phyloP scores from a whole-genome alignment of 2,888 invertebrate genomes.

The Leucophenga montana region DNA sequence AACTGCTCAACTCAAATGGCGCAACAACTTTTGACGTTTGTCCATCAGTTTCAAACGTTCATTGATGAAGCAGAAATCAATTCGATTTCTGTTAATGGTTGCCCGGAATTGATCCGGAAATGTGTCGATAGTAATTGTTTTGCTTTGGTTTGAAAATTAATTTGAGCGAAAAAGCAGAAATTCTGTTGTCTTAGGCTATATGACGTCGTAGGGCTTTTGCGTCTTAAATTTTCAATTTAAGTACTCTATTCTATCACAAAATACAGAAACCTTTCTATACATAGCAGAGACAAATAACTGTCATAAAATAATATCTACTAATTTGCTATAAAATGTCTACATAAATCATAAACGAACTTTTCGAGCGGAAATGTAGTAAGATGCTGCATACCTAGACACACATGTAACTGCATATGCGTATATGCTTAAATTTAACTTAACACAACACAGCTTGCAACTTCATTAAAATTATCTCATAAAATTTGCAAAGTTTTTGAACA shows the following conservation, averaged over 20 bases:
- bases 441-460: conserved; percentile 55
- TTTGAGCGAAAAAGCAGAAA: conserved; percentile 29
- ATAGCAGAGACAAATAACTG: too few relatives aligned
- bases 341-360: neutral
- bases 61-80: conserved; percentile 53
- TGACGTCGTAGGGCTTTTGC: too few relatives aligned
- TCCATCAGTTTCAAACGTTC: neutral
- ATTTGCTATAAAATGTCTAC: conserved; percentile 6
- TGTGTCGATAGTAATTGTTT: conserved; percentile 50
- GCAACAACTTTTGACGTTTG: conserved; percentile 27
- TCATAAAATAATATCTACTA: neutral
- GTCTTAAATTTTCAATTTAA: too few relatives aligned
- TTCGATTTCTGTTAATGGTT: conserved; percentile 39
- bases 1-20: conserved; percentile 6
- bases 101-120: conserved; percentile 58
- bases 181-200: too few relatives aligned
- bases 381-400: too few relatives aligned
- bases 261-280: too few relatives aligned
- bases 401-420: too few relatives aligned
- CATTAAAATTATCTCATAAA: conserved; percentile 68
- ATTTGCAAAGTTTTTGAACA: conserved; percentile 54
- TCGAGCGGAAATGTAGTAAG: too few relatives aligned
- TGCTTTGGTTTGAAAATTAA: conserved; percentile 42
- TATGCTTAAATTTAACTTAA: too few relatives aligned
- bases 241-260: too few relatives aligned